Percentiles rank a stretch among this genome's conserved stretches.
These are phyloP conservation scores for Podarcis raffonei DNA, from an alignment of 2,113 vertebrate genomes.

Conservation along the genomic window DNA sequence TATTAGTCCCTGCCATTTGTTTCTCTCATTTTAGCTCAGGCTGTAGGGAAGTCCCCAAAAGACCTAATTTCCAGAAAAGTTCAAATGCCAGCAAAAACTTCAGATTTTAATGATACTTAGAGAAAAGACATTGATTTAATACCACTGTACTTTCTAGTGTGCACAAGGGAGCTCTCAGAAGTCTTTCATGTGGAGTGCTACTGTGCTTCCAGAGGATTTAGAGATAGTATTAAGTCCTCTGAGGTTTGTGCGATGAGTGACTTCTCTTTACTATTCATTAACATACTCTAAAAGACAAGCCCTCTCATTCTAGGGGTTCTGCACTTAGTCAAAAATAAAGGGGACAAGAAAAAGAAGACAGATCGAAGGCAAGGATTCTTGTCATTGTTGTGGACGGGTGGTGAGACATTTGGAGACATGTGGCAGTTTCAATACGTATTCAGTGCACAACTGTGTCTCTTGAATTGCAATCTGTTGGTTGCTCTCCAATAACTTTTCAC, in stretches of 20 bases:
- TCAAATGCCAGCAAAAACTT: constrained; percentile 42
- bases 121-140: constrained; percentile 57
- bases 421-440: too few species aligned
- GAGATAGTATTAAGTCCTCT: constrained; percentile 31
- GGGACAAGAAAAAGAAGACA: background rate
- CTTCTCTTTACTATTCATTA: constrained; percentile 48
- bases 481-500: background rate
- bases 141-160: constrained; percentile 22
- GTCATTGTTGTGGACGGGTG: background rate
- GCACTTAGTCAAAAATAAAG: background rate
- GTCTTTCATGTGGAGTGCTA: constrained; percentile 48
- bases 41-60: background rate
- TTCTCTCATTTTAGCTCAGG: constrained; percentile 23
- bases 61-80: constrained; percentile 30
- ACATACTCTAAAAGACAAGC: constrained; percentile 15
- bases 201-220: constrained; percentile 33
- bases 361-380: background rate
- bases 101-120: constrained; percentile 26
- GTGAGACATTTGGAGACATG: background rate
- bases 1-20: constrained; percentile 14
- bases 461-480: background rate
- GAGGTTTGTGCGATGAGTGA: constrained; percentile 41
- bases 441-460: background rate
- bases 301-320: constrained; percentile 5
- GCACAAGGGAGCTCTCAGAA: constrained; percentile 58